Base-by-base conservation (phyloP, 2,888 invertebrate genomes). In the Cheilosia urbana region DNA sequence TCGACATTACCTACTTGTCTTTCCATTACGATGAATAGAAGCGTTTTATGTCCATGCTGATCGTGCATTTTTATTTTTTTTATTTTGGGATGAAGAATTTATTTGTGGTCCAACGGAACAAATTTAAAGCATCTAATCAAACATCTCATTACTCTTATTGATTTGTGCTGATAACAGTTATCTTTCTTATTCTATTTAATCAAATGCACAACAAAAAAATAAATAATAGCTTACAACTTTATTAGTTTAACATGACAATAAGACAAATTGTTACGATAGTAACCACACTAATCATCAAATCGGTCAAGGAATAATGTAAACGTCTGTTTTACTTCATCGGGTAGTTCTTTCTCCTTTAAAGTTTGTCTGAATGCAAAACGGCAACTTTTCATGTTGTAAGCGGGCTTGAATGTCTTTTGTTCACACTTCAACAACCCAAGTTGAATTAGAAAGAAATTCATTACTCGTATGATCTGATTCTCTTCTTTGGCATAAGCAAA, bases 391-490 rank as follows among this genome's bases (percentile, higher is more conserved):
- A 90, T 30, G 87, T 93, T 89, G 58, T 91, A 92, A 0, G 88
- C 79, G 0, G 91, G 89, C 11, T 90, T 89, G 75, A 93, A 93
- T 2, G 73, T 57, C 75, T 89, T 88, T 53, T 91, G 89, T 87
- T 93, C 92, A 65, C 89, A 89, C 42, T 90, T 91, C 65, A 92
- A 60, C 15, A 92, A 80, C 6, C 90, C 90, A 68, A 92, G 87
- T 78, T 93, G 93, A 80, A 90, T 90, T 0, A 92, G 88, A 24
- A 90, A 89, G 88, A 92, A 92, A 85, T 92, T 91, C 37, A 90
- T 80, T 0, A 92, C 90, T 9, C 92, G 90, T 1, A 88, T 87
- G 42, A 92, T 90, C 85, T 92, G 92, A 37, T 91, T 88, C 1
- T 90, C 91, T 77, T 90, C 87, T 9, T 90, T 88, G 2, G 92